A percentile compares a stretch with the other conserved stretches of the same genome.
These are phyloP conservation scores for Caenorhabditis briggsae DNA, from an alignment of 1,140 invertebrate genomes.

Conservation along the genomic window DNA sequence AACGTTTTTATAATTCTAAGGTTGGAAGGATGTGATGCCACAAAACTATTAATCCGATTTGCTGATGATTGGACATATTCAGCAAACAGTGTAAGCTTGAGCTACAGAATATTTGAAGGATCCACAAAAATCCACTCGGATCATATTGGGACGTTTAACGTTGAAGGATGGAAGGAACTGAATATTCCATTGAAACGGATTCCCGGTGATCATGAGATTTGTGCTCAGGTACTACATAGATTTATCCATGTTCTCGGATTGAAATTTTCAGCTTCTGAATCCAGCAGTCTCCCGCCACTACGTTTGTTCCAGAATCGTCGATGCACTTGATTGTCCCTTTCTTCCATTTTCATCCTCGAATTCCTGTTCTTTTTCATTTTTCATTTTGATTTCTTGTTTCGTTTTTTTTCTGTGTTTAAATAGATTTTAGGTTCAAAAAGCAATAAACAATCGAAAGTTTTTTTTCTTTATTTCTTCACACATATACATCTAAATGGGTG, in stretches of 20 bases:
- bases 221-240: constrained; percentile 3
- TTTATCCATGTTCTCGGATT: not conserved
- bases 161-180: constrained; percentile 27
- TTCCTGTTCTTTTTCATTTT: not conserved
- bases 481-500: not conserved
- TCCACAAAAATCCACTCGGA: constrained; percentile 44
- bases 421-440: constrained; percentile 29
- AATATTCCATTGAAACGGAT: constrained; percentile 42
- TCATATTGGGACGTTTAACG: constrained; percentile 33
- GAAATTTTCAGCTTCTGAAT: constrained; percentile 1
- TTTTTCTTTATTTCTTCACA: not conserved
- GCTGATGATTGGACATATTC: constrained; percentile 44
- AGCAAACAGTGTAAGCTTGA: constrained; percentile 17
- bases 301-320: constrained; percentile 22
- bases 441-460: constrained; percentile 5
- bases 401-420: constrained; percentile 2
- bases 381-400: constrained; percentile 14
- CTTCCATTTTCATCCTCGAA: not conserved
- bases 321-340: constrained; percentile 42
- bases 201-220: constrained; percentile 35
- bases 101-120: constrained; percentile 42
- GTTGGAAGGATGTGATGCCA: constrained; percentile 15
- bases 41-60: constrained; percentile 18
- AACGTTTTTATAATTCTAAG: not conserved
- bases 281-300: constrained; percentile 36